A percentile compares a stretch with the other conserved stretches of the same genome.
Evolutionary conservation across 2,888 invertebrate species (phyloP).

Genomic region (Nephrocerus scutellatus): DNA sequence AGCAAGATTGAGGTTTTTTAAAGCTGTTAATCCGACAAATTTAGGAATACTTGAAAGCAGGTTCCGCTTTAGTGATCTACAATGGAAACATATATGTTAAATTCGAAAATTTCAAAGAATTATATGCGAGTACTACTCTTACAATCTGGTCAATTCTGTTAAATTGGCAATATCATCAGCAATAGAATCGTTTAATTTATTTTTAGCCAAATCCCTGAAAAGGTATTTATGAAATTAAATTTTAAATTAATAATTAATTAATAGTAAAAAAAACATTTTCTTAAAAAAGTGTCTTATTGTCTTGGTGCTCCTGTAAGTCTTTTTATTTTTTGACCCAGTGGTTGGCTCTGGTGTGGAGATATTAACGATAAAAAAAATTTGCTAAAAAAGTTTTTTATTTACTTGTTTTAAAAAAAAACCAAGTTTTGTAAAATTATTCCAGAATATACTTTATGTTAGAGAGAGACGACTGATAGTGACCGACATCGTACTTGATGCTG

Average conservation of each 20-base stretch:
- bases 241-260: not conserved
- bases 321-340: not conserved
- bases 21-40: constrained; percentile 66
- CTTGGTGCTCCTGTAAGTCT: not conserved
- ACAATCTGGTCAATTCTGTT: constrained; percentile 50
- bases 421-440: no score
- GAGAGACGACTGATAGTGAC: no score
- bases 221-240: constrained; percentile 8
- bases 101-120: no score
- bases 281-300: not conserved
- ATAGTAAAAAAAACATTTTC: not conserved
- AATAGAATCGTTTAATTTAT: constrained; percentile 50
- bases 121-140: no score
- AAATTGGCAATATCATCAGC: constrained; percentile 49
- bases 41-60: constrained; percentile 69
- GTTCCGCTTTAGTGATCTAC: constrained; percentile 64
- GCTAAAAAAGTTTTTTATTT: not conserved
- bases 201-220: constrained; percentile 54
- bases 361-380: no score
- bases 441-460: no score
- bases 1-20: constrained; percentile 70
- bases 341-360: no score
- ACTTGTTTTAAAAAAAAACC: no score
- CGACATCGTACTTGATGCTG: no score
- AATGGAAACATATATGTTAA: no score